These are phyloP conservation scores for Miichthys miiuy DNA, from an alignment of 2,797 vertebrate species.

Conservation along the genomic window DNA sequence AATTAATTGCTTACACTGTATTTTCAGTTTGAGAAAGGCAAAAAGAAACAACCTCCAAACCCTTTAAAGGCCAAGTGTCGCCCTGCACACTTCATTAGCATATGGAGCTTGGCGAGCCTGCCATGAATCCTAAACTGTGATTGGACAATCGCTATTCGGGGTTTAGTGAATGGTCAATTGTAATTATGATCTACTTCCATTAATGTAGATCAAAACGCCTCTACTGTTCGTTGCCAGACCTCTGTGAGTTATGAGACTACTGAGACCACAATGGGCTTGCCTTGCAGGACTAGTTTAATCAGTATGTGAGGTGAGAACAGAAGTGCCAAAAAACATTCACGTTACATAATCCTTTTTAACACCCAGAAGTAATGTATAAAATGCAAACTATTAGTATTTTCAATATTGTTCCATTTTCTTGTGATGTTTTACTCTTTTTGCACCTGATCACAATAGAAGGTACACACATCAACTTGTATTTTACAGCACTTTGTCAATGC, in stretches of 20 bases:
- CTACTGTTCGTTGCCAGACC: constrained; percentile 8
- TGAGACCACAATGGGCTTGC: background rate
- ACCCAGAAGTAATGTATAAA: background rate
- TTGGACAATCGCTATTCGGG: background rate
- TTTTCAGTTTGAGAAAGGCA: background rate
- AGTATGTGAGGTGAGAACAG: background rate
- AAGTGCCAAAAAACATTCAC: constrained; percentile 1
- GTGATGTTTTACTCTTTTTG: background rate
- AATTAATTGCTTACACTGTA: background rate
- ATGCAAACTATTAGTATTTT: background rate
- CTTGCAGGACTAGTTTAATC: background rate
- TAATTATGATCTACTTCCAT: constrained; percentile 1
- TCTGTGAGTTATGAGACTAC: constrained; percentile 14
- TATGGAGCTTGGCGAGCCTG: background rate
- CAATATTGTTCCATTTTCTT: background rate
- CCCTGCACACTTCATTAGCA: background rate
- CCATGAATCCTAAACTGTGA: background rate
- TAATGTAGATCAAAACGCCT: background rate
- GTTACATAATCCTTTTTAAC: background rate
- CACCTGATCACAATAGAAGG: background rate
- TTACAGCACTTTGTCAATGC: constrained; percentile 16
- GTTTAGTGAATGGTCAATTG: constrained; percentile 4
- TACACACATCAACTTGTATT: background rate
- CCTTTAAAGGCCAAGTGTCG: background rate
- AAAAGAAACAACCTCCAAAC: background rate